phyloP scores from a whole-genome alignment of 1,140 invertebrate genomes.

The Cydia strobilella region DNA sequence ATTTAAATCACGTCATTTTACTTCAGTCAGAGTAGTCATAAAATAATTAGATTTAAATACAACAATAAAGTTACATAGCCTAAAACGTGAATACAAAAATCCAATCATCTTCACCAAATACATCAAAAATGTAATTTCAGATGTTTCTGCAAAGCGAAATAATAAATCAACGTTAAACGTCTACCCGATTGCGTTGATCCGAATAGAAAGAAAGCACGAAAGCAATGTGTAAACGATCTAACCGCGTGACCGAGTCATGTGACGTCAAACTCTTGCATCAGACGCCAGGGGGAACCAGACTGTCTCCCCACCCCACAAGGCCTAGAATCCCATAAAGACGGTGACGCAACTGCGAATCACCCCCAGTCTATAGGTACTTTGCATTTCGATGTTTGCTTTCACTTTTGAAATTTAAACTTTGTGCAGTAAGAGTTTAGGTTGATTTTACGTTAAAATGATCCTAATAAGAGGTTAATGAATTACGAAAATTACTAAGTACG shows the following conservation, averaged over 20 bases:
- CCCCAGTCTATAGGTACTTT: not conserved
- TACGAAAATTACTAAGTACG: constrained; percentile 15
- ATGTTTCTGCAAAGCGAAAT: not conserved
- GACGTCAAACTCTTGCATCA: not conserved
- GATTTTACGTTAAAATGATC: not conserved
- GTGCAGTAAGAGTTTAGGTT: not conserved
- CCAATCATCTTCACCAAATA: too few relatives aligned
- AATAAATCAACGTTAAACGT: constrained; percentile 14
- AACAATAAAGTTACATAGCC: too few relatives aligned
- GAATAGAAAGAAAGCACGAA: not conserved
- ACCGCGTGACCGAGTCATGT: constrained; percentile 25
- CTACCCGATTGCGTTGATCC: not conserved
- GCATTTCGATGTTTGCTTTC: not conserved
- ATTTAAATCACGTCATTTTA: too few relatives aligned
- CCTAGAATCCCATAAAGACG: constrained; percentile 19
- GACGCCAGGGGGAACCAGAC: not conserved
- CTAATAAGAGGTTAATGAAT: not conserved
- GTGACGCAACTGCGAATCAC: constrained; percentile 19
- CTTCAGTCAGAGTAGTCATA: too few relatives aligned
- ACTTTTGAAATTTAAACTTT: not conserved
- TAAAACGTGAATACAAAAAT: too few relatives aligned
- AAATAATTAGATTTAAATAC: too few relatives aligned
- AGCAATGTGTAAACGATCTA: not conserved
- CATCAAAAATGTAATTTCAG: too few relatives aligned
- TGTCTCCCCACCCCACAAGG: constrained; percentile 2